Evolutionary conservation across 2,888 invertebrate genomes (phyloP), one percentile per base, ranked within the genome.

Genomic region (Timema podura): DNA sequence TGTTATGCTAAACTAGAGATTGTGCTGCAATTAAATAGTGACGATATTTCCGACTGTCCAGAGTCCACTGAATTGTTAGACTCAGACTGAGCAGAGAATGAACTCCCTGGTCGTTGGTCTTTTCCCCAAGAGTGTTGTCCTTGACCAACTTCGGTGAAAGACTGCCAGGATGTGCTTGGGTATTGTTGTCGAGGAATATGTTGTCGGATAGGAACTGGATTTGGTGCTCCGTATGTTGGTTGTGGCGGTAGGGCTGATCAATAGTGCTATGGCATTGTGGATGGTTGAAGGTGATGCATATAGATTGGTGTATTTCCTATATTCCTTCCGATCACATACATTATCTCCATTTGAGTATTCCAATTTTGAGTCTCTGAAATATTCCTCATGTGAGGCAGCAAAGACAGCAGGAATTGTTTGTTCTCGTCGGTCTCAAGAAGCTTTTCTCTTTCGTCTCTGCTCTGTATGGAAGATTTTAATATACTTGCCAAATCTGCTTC

Each of bases 371-470:
- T 44, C 45, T 61, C 61, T 16, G 61, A 45, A 61, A 61, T 10
- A 8, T 61, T 7, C 30, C 61, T 61, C 30, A 30, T 30, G 61
- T 61, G 61, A 10, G 61, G 61, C 30, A 61, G 45, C 61, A 61
- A 16, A 61, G 61, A 16, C 61, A 61, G 30, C 5, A 61, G 61
- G 30, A 61, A 61, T 45, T 61, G 2, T 11, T 10, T 61, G 30
- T 61, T 5, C 30, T 30, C 61, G 45, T 61, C 16, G 13, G 7
- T 61, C 6, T 8, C 15, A 61, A 16, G 11, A 59, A 59, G 16
- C 16, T 16, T 16, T 59, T 59, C 59, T 16, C 16, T 59, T 15
- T 59, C 59, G 44, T 59, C 59, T 6, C 16, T 5, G 16, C 15
- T 15, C 16, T 59, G 59, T 11, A 15, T 44, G 8, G 61, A 61